Evolutionary conservation across 2,113 vertebrate genomes (phyloP).

Genomic region (Cyphomyrus plagiostoma): DNA sequence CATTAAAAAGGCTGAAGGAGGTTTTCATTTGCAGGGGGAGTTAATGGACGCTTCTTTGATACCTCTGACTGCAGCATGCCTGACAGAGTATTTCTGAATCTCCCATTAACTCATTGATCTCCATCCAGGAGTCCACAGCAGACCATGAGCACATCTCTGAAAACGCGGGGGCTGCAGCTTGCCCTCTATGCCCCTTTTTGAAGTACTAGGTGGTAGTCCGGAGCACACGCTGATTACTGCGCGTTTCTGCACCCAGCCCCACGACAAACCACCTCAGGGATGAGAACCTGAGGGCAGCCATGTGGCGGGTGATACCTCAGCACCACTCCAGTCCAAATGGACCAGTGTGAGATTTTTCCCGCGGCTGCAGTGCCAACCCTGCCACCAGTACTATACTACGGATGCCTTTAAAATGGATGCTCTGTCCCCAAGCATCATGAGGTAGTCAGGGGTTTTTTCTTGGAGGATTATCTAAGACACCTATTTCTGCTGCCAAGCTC

Average conservation of each 20-base stretch:
- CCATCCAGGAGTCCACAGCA: not conserved
- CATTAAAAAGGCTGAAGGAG: slow-evolving; percentile 4
- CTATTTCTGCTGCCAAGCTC: slow-evolving; percentile 37
- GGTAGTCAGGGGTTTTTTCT: not conserved
- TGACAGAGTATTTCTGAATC: not conserved
- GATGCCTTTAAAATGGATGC: not conserved
- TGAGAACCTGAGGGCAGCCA: too few species aligned
- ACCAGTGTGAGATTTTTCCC: too few species aligned
- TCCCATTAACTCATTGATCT: not conserved
- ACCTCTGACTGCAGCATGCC: not conserved
- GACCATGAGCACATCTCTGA: not conserved
- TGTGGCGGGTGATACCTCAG: too few species aligned
- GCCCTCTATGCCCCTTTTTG: not conserved
- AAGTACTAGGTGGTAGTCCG: not conserved
- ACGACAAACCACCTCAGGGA: too few species aligned
- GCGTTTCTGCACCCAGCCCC: too few species aligned
- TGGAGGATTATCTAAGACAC: slow-evolving; percentile 35
- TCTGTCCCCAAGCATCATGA: not conserved
- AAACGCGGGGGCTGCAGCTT: not conserved
- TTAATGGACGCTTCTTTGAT: slow-evolving; percentile 15
- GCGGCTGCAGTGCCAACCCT: too few species aligned
- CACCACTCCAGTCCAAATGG: too few species aligned
- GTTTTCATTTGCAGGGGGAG: slow-evolving; percentile 14
- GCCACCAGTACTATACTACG: too few species aligned
- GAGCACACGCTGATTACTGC: too few species aligned